Conservation (phyloP, 2,888 invertebrate species). For the Neuroscelio doddi region DNA sequence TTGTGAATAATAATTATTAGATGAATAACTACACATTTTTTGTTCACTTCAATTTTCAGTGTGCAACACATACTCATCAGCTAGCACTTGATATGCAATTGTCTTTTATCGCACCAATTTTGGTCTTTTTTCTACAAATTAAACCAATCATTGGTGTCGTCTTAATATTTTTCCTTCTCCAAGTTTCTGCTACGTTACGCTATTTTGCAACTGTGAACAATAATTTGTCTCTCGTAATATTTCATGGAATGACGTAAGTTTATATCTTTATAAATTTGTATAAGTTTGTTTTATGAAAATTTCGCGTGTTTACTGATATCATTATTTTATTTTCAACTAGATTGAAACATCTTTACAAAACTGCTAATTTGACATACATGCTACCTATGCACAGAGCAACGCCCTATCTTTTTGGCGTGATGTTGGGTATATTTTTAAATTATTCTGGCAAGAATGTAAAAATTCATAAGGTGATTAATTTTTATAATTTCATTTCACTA, state of each 20-base stretch:
- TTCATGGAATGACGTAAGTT: constrained; percentile 80
- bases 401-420: constrained; percentile 79
- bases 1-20: constrained; percentile 2
- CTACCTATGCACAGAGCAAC: constrained; percentile 79
- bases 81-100: constrained; percentile 84
- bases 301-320: constrained; percentile 17
- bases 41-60: constrained; percentile 73
- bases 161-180: constrained; percentile 75
- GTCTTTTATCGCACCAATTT: constrained; percentile 77
- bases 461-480: constrained; percentile 68
- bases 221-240: constrained; percentile 78
- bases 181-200: constrained; percentile 77
- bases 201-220: constrained; percentile 77
- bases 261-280: not conserved
- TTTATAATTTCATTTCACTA: no score
- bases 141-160: constrained; percentile 75
- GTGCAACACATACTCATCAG: constrained; percentile 84
- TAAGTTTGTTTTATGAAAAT: constrained; percentile 2
- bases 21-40: not conserved
- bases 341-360: constrained; percentile 79
- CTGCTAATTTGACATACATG: constrained; percentile 78
- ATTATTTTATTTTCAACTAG: constrained; percentile 69
- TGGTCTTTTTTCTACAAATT: constrained; percentile 78
- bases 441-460: constrained; percentile 70
- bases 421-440: constrained; percentile 76